These are phyloP conservation scores for Acinonyx jubatus DNA, from an alignment of 2,113 vertebrate species.

Conservation along the genomic window DNA sequence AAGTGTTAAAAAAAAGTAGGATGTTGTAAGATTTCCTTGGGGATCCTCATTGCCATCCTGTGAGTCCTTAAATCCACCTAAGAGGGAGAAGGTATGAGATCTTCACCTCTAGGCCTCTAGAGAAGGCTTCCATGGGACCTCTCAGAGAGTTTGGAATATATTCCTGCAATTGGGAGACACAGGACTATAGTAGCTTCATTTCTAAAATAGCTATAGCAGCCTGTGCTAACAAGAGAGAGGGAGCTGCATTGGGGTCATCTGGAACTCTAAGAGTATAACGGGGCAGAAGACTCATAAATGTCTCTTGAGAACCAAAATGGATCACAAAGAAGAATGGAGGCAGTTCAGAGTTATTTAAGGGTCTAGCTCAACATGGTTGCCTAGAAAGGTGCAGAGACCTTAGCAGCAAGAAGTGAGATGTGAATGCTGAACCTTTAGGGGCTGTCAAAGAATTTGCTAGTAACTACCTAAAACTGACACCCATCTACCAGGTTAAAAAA, in stretches of 20 bases:
- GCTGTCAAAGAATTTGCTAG: background rate
- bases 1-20: background rate
- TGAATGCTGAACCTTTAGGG: background rate
- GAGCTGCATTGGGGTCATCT: background rate
- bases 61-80: background rate
- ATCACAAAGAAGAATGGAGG: background rate
- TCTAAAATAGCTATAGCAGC: background rate
- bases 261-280: background rate
- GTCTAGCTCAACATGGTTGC: background rate
- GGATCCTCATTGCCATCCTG: background rate
- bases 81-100: background rate
- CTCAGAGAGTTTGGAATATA: background rate
- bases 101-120: background rate
- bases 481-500: background rate
- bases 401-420: background rate
- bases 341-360: background rate
- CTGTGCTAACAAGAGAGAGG: background rate
- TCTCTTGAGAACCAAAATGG: background rate
- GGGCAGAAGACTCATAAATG: background rate
- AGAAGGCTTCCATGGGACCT: background rate
- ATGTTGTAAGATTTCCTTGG: background rate
- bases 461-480: background rate
- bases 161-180: background rate
- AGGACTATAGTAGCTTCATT: background rate
- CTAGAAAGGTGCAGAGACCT: background rate